These are phyloP conservation scores for Dilophus febrilis DNA, from an alignment of 2,888 invertebrate genomes.

Conservation along the genomic window DNA sequence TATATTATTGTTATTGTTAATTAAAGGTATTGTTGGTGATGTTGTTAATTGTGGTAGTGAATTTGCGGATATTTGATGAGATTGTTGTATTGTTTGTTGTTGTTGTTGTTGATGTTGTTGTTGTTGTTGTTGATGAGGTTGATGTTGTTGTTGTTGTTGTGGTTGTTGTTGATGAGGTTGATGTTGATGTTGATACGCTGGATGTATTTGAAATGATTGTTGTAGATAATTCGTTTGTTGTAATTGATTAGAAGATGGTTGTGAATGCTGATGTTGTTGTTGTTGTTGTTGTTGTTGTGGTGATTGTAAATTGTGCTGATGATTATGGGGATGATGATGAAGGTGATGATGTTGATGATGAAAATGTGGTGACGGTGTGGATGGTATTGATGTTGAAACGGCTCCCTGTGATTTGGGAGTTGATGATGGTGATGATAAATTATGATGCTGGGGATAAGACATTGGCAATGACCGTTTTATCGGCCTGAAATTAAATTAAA, in stretches of 20 bases:
- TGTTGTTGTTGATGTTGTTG: slow-evolving; percentile 18
- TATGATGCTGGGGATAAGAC: slow-evolving; percentile 12
- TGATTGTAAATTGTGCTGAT: slow-evolving; percentile 14
- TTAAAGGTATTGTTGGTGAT: no score
- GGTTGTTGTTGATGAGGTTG: slow-evolving; percentile 7
- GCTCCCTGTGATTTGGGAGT: not conserved
- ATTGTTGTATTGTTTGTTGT: slow-evolving; percentile 10
- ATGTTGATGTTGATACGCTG: not conserved
- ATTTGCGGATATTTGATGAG: not conserved
- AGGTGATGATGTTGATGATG: slow-evolving; percentile 20
- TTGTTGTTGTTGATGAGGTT: slow-evolving; percentile 1
- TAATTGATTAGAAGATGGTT: slow-evolving; percentile 7
- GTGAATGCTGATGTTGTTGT: slow-evolving; percentile 10
- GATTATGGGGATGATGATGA: slow-evolving; percentile 26
- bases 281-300: slow-evolving; percentile 6
- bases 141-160: slow-evolving; percentile 10
- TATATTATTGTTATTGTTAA: no score
- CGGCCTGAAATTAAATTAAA: slow-evolving; percentile 9
- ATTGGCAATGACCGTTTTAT: slow-evolving; percentile 12
- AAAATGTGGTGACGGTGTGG: slow-evolving; percentile 25
- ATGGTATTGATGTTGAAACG: slow-evolving; percentile 18
- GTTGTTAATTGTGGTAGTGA: not conserved
- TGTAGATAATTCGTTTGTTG: slow-evolving; percentile 7
- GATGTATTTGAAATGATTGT: slow-evolving; percentile 10
- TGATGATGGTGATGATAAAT: slow-evolving; percentile 11